Percentiles rank a stretch among this genome's conserved stretches.
These are phyloP conservation scores for Nothura maculosa DNA, from an alignment of 2,797 vertebrate species.

Conservation along the genomic window DNA sequence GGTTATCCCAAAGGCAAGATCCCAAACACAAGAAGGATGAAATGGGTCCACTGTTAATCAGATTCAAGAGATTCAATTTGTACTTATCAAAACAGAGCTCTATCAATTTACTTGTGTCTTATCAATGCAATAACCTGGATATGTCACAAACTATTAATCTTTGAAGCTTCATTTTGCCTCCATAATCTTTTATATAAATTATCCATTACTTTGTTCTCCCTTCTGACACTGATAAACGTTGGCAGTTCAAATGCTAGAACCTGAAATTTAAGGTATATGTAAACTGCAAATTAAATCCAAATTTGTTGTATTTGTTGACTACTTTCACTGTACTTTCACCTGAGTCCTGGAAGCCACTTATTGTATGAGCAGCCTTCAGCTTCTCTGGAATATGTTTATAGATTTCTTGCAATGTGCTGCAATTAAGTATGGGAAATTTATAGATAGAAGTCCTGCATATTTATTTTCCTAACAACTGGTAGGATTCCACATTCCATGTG, in stretches of 20 bases:
- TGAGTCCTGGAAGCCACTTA: neutral
- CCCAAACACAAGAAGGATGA: neutral
- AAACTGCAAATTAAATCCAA: neutral
- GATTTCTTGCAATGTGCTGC: neutral
- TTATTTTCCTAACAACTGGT: neutral
- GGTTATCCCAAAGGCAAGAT: neutral
- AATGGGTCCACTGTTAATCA: neutral
- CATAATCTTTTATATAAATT: neutral
- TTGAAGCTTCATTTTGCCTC: neutral
- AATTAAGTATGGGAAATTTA: neutral
- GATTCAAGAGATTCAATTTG: neutral
- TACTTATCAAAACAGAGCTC: neutral
- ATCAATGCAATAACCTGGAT: neutral
- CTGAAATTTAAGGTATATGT: neutral
- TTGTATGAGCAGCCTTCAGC: neutral
- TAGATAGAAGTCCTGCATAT: neutral
- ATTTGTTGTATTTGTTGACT: neutral
- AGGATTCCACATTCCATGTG: rapidly evolving
- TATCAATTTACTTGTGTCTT: neutral
- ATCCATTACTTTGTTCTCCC: neutral
- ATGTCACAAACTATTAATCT: neutral
- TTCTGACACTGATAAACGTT: neutral
- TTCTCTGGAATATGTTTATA: neutral
- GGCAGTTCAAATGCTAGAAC: neutral
- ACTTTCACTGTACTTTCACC: neutral